These are phyloP conservation scores for Lasioglossum vierecki DNA, from an alignment of 2,888 invertebrate species.

Conservation along the genomic window DNA sequence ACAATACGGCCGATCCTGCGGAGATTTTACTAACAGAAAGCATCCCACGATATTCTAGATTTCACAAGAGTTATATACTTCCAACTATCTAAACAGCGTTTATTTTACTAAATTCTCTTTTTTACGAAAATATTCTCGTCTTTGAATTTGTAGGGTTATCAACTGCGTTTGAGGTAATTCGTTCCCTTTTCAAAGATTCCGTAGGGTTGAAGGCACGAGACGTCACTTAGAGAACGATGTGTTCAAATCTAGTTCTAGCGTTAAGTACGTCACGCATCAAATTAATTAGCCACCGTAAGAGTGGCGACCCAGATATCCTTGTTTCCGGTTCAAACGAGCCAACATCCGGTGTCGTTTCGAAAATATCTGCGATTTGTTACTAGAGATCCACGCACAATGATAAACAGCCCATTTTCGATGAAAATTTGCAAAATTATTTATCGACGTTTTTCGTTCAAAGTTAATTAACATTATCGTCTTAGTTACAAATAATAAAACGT, in stretches of 20 bases:
- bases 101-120: neutral
- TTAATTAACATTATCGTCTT: too few species aligned
- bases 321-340: slow-evolving; percentile 12
- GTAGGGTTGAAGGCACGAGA: slow-evolving; percentile 48
- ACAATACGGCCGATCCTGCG: neutral
- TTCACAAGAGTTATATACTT: neutral
- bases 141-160: neutral
- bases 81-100: neutral
- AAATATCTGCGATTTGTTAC: neutral
- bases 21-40: neutral
- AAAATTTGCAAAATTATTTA: too few species aligned
- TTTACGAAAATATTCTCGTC: neutral
- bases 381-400: slow-evolving; percentile 18
- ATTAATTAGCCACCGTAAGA: slow-evolving; percentile 34
- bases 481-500: too few species aligned
- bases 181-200: neutral
- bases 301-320: slow-evolving; percentile 1
- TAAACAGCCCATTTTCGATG: neutral
- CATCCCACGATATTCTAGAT: neutral
- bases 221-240: slow-evolving; percentile 74
- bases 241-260: slow-evolving; percentile 74
- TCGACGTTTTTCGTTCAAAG: too few species aligned
- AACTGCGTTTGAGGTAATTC: neutral
- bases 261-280: slow-evolving; percentile 63
- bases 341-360: neutral